phyloP scores from a whole-genome alignment of 2,113 vertebrate genomes.

The Amblyopsis rosae region DNA sequence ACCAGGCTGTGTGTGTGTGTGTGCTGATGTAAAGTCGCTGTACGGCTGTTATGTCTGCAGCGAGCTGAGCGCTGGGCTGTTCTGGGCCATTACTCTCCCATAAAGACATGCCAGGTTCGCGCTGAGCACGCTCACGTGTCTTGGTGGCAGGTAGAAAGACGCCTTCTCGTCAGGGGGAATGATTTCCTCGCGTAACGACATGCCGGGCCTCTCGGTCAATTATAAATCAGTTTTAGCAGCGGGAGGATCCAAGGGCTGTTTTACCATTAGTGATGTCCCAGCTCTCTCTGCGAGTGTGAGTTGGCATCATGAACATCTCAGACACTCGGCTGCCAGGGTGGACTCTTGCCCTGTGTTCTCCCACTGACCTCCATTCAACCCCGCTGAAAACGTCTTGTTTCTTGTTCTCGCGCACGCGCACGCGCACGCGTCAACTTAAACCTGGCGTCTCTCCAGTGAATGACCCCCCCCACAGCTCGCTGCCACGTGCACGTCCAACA shows the following conservation, averaged over 20 bases:
- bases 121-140: constrained; percentile 83
- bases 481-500: constrained; percentile 64
- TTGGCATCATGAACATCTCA: constrained; percentile 16
- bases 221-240: constrained; percentile 96
- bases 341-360: constrained; percentile 21
- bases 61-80: constrained; percentile 54
- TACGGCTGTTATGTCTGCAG: constrained; percentile 28
- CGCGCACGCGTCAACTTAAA: constrained; percentile 40
- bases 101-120: constrained; percentile 81
- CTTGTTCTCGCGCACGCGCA: constrained; percentile 18
- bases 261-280: constrained; percentile 42
- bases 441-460: constrained; percentile 25
- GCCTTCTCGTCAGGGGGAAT: constrained; percentile 85
- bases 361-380: constrained; percentile 46
- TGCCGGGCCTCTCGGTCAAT: constrained; percentile 83
- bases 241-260: constrained; percentile 61
- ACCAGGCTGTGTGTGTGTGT: constrained; percentile 25
- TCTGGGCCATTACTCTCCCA: constrained; percentile 79
- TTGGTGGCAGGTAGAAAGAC: constrained; percentile 77
- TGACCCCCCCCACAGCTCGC: constrained; percentile 28
- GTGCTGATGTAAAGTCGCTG: constrained; percentile 31
- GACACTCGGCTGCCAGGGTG: background rate
- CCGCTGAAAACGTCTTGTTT: constrained; percentile 42
- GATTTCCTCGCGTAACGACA: constrained; percentile 88
- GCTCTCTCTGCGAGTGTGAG: background rate